phyloP scores from a whole-genome alignment of 2,888 invertebrate genomes.

The Xanthia icteritia region DNA sequence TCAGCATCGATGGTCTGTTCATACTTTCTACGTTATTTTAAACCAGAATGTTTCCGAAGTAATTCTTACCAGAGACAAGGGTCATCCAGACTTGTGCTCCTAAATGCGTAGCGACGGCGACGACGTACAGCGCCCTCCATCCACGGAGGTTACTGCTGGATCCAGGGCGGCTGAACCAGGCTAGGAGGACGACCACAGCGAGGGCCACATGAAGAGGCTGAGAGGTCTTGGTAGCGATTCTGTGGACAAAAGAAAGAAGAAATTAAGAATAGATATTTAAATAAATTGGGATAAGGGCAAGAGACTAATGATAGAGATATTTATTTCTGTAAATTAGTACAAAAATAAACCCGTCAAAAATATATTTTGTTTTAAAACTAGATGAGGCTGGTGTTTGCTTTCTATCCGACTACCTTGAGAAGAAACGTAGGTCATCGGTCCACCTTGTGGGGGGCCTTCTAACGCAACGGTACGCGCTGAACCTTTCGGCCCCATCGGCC shows the following conservation, averaged over 20 bases:
- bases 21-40: neutral
- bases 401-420: too few species aligned
- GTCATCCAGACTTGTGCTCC: conserved; percentile 98
- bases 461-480: too few species aligned
- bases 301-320: too few species aligned
- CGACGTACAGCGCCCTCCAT: conserved; percentile 93
- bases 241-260: conserved; percentile 81
- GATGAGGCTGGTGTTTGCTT: neutral
- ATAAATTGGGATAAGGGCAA: neutral
- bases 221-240: conserved; percentile 93
- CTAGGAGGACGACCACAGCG: conserved; percentile 89
- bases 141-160: conserved; percentile 76
- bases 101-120: conserved; percentile 94
- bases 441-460: too few species aligned
- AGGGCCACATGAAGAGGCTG: conserved; percentile 95
- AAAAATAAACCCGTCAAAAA: neutral
- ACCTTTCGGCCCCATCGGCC: too few species aligned
- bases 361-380: neutral
- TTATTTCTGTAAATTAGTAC: neutral
- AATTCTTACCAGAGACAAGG: conserved; percentile 94
- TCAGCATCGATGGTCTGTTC: neutral
- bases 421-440: too few species aligned
- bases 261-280: conserved; percentile 22
- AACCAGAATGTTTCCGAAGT: neutral
- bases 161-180: conserved; percentile 81